Evolutionary conservation across 1,140 invertebrate species (phyloP), one percentile per base, ranked within the genome.

Genomic region (Harpegnathos saltator): DNA sequence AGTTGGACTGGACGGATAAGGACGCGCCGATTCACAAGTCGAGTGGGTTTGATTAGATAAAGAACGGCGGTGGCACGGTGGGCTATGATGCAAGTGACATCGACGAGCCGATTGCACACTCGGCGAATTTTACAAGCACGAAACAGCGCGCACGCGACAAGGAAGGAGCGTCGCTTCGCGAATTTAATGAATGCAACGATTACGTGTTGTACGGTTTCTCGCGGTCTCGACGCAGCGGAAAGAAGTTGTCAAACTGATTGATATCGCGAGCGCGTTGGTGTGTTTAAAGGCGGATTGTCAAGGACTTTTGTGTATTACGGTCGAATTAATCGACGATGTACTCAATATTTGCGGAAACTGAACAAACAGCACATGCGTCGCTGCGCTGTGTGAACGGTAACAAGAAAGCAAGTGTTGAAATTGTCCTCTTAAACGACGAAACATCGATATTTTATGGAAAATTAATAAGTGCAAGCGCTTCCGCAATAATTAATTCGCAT

Each of bases 21-120:
- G 1, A 58, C 29, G 33, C 58, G 58, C 75, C 56, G 33, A 78
- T 69, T 56, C 63, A 58, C n/a, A 26, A 44, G 24, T 71, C 52
- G 33, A 80, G 38, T 80, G 65, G 24, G 19, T 24, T 80, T 38
- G 75, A 80, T 80, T 71, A 80, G 75, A 80, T 80, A 80, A 80
- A 9, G 17, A 56, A 69, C 12, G n/a, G 26, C 69, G 22, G 26
- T 59, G 58, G 33, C 44, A 80, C 38, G 17, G 5, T 26, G 63
- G 29, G 22, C 5, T 69, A 63, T 48, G 75, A 69, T 71, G 29
- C 17, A 38, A 56, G 73, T 54, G 22, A 0, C 52, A 19, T 58
- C 7, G 7, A 78, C 63, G 22, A 9, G 19, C 1, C 65, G 17
- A 58, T 24, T 44, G 58, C 17, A 24, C 17, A n/a, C 19, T 65